Evolutionary conservation across 2,113 vertebrate species (phyloP), one percentile per base, ranked within the genome.

Genomic region (Lophius piscatorius): DNA sequence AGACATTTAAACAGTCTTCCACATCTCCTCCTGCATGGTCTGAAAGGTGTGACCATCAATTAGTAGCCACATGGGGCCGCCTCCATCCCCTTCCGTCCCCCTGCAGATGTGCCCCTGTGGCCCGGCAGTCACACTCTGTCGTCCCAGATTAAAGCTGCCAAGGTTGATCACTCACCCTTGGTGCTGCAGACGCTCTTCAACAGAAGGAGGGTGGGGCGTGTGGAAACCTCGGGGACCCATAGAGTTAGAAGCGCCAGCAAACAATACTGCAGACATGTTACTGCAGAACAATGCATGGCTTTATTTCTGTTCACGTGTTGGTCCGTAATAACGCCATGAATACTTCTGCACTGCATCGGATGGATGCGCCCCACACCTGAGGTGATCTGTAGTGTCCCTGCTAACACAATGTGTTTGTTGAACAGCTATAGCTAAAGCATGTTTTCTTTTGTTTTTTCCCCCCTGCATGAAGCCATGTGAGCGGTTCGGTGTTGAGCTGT

Each of bases 21-120:
- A 73, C 49, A 55, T 47, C 38, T 63, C 16, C 34, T 73, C 52
- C 49, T 47, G 29, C 71, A 80, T 24, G 65, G 56, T 81, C 47
- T 68, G 52, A 77, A 78, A 54, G 33, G 77, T 76, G 21, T 87
- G 77, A 83, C 82, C 73, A n/a, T 76, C 58, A 42, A 75, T 81
- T 84, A 79, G 46, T 20, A 49, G 24, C 61, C 64, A 20, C 60
- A 48, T 7, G 2, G 29, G 60, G 50, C 22, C 34, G 9, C 9
- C 29, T 16, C 24, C 12, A 29, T 46, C 16, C 35, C 33, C 36
- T 14, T 18, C 24, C n/a, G 10, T 9, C 9, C 10, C 34, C 39
- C 36, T 26, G 24, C 31, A 55, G 69, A 36, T 52, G 47, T 18
- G 24, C 42, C 52, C 39, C 40, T 3, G 18, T 17, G 41, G 29